Conservation (phyloP, 2,797 vertebrate genomes). For the Rachycentron canadum region DNA sequence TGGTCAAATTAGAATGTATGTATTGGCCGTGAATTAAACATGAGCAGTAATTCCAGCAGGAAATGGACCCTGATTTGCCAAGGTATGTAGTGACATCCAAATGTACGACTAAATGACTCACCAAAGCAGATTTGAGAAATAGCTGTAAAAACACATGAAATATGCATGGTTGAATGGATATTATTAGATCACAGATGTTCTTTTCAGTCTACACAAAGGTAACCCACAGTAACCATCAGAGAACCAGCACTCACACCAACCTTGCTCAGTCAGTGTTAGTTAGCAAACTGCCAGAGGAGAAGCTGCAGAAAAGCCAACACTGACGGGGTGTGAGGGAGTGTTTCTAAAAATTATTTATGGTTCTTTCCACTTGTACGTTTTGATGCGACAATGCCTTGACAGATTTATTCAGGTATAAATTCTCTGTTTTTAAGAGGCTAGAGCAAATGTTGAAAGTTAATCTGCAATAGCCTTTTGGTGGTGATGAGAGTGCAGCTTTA, state of each 20-base stretch:
- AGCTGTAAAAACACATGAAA: slow-evolving; percentile 85
- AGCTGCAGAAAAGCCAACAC: slow-evolving; percentile 21
- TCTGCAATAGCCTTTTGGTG: slow-evolving; percentile 23
- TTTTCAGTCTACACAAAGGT: slow-evolving; percentile 79
- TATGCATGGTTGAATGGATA: slow-evolving; percentile 79
- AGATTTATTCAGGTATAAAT: slow-evolving; percentile 25
- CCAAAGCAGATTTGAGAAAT: slow-evolving; percentile 82
- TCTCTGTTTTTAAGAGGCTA: slow-evolving; percentile 1
- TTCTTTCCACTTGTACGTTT: slow-evolving; percentile 39
- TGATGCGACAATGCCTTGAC: slow-evolving; percentile 31
- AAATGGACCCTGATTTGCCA: slow-evolving; percentile 82
- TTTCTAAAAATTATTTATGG: slow-evolving; percentile 43
- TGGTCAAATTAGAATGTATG: slow-evolving; percentile 83
- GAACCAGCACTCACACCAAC: slow-evolving; percentile 53
- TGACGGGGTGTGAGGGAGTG: slow-evolving; percentile 20
- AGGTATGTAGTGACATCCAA: slow-evolving; percentile 80
- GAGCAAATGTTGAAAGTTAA: slow-evolving; percentile 43
- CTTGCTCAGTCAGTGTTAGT: slow-evolving; percentile 43
- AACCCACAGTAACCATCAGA: slow-evolving; percentile 66
- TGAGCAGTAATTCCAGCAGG: slow-evolving; percentile 83
- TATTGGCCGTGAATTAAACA: slow-evolving; percentile 83
- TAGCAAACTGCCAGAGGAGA: slow-evolving; percentile 36
- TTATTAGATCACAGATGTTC: slow-evolving; percentile 84
- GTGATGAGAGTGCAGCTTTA: slow-evolving; percentile 33
- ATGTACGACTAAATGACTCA: slow-evolving; percentile 82